These are phyloP conservation scores for Chrysolina oricalcia DNA, from an alignment of 2,888 invertebrate genomes.

Conservation along the genomic window DNA sequence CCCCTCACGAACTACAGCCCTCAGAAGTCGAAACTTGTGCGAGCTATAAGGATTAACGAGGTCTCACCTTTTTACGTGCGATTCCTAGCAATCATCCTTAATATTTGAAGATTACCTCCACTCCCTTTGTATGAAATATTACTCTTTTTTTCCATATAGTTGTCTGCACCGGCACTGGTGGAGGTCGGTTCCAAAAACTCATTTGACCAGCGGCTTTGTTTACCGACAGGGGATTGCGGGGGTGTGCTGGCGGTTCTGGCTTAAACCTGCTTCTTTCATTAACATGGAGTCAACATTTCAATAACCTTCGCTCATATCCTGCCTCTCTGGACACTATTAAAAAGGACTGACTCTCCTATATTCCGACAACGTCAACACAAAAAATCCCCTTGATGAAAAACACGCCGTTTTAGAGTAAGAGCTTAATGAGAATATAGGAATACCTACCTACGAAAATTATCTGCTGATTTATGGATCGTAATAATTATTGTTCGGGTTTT, in stretches of 20 bases:
- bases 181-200: constrained; percentile 67
- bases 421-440: constrained; percentile 9
- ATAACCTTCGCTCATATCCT: constrained; percentile 70
- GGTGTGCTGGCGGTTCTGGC: constrained; percentile 58
- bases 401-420: constrained; percentile 5
- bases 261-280: constrained; percentile 71
- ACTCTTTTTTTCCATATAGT: too few species aligned
- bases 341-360: constrained; percentile 53
- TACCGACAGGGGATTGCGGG: constrained; percentile 58
- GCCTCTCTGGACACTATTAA: constrained; percentile 55
- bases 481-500: too few species aligned
- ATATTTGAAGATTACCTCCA: too few species aligned
- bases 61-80: too few species aligned
- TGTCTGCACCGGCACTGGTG: constrained; percentile 28
- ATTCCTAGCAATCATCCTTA: too few species aligned
- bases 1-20: too few species aligned
- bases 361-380: constrained; percentile 48
- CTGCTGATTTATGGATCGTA: too few species aligned
- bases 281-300: constrained; percentile 70
- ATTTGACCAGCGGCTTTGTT: constrained; percentile 69
- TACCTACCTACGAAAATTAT: constrained; percentile 13
- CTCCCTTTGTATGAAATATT: background rate
- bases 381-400: constrained; percentile 52
- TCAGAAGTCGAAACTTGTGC: too few species aligned
- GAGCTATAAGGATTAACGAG: too few species aligned